phyloP scores from a whole-genome alignment of 2,797 vertebrate genomes.

The Malurus leucopterus region DNA sequence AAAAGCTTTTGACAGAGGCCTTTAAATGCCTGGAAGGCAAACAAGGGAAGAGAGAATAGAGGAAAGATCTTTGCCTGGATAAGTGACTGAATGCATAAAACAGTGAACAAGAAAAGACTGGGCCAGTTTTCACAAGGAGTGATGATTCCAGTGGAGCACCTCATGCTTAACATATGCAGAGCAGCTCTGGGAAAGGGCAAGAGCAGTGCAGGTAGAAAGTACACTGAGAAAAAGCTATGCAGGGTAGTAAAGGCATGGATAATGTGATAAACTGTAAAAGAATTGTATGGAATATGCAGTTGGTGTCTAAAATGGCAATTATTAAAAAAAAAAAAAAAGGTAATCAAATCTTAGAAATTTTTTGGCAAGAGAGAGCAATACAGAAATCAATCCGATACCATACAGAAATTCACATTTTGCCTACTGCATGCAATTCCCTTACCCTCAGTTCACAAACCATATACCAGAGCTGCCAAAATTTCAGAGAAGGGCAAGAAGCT shows the following conservation, averaged over 20 bases:
- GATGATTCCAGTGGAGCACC: background rate
- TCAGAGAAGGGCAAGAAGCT: background rate
- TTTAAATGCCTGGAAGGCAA: background rate
- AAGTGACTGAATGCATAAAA: background rate
- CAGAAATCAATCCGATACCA: background rate
- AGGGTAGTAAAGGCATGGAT: background rate
- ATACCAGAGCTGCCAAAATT: background rate
- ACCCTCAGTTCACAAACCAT: background rate
- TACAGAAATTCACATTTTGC: background rate
- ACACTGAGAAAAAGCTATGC: background rate
- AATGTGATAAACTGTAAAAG: background rate
- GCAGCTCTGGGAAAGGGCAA: background rate
- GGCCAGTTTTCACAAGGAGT: background rate
- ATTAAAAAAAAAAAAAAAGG: background rate
- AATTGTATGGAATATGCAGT: background rate
- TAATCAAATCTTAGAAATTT: background rate
- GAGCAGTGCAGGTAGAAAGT: background rate
- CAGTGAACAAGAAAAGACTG: background rate
- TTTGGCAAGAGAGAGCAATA: background rate
- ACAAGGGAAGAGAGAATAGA: background rate
- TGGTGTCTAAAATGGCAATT: background rate
- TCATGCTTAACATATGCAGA: background rate
- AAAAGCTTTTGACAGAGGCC: background rate
- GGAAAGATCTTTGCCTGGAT: background rate
- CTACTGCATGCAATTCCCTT: background rate